These are phyloP conservation scores for Pammene aurita DNA, from an alignment of 2,888 invertebrate genomes.

Conservation along the genomic window DNA sequence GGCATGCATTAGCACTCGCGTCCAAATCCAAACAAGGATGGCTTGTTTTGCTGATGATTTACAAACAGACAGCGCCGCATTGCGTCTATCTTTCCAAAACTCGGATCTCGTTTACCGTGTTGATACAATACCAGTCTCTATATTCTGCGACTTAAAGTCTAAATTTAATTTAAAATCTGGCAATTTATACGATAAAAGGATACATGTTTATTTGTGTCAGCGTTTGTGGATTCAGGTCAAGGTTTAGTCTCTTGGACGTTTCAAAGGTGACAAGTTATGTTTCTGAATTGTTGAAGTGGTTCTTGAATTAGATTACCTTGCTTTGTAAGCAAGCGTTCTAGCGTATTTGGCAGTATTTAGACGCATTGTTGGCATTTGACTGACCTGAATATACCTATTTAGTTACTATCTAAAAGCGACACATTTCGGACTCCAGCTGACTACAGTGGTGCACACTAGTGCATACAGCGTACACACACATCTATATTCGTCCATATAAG, in stretches of 20 bases:
- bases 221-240: conserved; percentile 21
- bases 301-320: neutral
- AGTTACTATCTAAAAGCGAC: no score
- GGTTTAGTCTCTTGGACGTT: conserved; percentile 8
- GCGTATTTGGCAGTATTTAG: no score
- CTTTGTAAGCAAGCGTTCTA: neutral
- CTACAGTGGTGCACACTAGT: no score
- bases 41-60: conserved; percentile 37
- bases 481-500: no score
- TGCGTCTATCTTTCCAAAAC: neutral
- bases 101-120: neutral
- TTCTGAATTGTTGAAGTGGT: neutral
- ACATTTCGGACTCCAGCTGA: no score
- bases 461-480: no score
- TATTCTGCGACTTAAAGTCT: neutral
- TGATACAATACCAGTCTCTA: neutral
- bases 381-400: no score
- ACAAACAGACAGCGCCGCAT: conserved; percentile 23
- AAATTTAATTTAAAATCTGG: neutral
- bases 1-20: conserved; percentile 8
- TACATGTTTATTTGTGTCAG: neutral
- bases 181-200: neutral
- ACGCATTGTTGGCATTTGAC: no score
- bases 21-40: conserved; percentile 30
- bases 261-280: neutral